phyloP scores from a whole-genome alignment of 2,113 vertebrate species.

The Chaenocephalus aceratus region DNA sequence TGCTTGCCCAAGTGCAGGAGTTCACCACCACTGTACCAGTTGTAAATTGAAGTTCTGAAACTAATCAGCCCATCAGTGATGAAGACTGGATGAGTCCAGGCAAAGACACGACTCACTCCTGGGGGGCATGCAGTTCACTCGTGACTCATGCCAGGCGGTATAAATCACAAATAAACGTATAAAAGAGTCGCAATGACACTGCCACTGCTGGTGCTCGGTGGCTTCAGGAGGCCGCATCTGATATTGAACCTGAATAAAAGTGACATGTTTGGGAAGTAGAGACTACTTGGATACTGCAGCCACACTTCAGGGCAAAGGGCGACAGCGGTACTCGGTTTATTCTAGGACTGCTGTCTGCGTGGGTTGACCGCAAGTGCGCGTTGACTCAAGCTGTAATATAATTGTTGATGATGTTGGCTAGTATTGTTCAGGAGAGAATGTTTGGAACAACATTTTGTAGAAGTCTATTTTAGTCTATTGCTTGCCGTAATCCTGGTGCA shows the following conservation, averaged over 20 bases:
- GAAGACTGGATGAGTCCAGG: neutral
- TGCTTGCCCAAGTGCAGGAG: neutral
- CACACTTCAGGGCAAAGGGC: slow-evolving; percentile 46
- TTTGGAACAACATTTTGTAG: too few relatives aligned
- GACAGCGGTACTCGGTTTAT: slow-evolving; percentile 36
- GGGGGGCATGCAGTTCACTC: slow-evolving; percentile 8
- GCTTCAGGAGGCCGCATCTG: slow-evolving; percentile 50
- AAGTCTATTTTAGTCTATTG: too few relatives aligned
- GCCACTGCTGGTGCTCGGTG: slow-evolving; percentile 38
- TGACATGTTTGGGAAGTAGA: slow-evolving; percentile 72
- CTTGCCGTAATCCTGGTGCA: too few relatives aligned
- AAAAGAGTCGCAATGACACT: slow-evolving; percentile 49
- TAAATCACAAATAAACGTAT: slow-evolving; percentile 66
- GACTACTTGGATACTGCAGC: slow-evolving; percentile 43
- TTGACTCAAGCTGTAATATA: slow-evolving; percentile 1
- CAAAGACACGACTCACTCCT: slow-evolving; percentile 24
- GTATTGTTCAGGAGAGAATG: neutral
- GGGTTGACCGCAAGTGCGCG: slow-evolving; percentile 21
- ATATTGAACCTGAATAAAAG: slow-evolving; percentile 74
- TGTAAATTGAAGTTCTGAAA: neutral
- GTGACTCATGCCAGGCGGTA: slow-evolving; percentile 64
- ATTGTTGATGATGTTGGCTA: slow-evolving; percentile 1
- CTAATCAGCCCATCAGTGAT: neutral
- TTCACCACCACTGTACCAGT: neutral
- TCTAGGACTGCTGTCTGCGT: slow-evolving; percentile 34